Base-by-base conservation (phyloP, 2,797 vertebrate species). In the Gymnocypris eckloni region DNA sequence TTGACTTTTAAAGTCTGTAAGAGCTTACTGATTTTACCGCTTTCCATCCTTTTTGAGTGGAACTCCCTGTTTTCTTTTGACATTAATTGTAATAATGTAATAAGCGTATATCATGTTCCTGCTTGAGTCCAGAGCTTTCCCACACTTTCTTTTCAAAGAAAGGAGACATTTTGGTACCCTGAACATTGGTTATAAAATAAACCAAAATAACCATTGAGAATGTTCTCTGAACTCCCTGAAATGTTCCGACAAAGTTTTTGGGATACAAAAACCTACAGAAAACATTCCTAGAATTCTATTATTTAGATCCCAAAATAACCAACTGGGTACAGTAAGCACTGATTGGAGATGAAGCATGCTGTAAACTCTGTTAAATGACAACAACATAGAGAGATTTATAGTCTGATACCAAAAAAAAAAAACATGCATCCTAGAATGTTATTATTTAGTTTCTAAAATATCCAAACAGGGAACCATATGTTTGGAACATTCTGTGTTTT, bases 121-220 rank as follows among this genome's bases (percentile, higher is more conserved):
- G 50, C 13, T 33, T 66, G 69, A 64, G 75, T 64, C 28, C 73
- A 82, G 8, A 39, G 39, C 66, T n/a, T 79, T 83, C 45, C n/a
- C 56, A 73, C 54, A 43, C 43, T 56, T 48, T 64, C 15, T 64
- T 61, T 28, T 64, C 45, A 43, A 67, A 41, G 10, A 50, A 75
- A 73, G 70, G 13, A 73, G 54, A 18, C 11, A 6, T 28, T 45
- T 25, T 64, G 9, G 56, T 20, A 43, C 8, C 41, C 4, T 18
- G 56, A 64, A 78, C 39, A 41, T 70, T 43, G 69, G 39, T 43
- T 41, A 11, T 43, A 43, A 43, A 71, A 45, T 71, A 13, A 71
- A 43, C 8, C 13, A 59, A 59, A 78, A 77, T 59, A 61, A 25
- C 54, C 56, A 18, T 25, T 10, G 52, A 16, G 52, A 78, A 59